Conservation (phyloP, 2,113 vertebrate species). For the Myrmecobius fasciatus region DNA sequence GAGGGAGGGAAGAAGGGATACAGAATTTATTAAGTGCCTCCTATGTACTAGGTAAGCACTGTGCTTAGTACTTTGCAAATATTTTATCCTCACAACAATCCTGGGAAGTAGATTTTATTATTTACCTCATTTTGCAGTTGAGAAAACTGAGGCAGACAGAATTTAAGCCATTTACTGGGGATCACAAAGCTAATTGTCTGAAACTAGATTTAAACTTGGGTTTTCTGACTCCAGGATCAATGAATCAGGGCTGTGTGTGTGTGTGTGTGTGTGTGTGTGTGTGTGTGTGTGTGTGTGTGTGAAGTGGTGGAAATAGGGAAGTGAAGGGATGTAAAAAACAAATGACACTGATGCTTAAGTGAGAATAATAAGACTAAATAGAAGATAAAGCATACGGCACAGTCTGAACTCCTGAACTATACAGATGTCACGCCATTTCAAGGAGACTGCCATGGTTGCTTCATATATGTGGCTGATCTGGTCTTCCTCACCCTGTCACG, state of each 20-base stretch:
- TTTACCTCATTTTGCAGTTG: no score
- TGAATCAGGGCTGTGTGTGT: not conserved
- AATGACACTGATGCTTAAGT: not conserved
- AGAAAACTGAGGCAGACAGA: no score
- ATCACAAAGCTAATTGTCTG: not conserved
- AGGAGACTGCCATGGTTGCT: not conserved
- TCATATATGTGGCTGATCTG: not conserved
- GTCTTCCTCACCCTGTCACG: not conserved
- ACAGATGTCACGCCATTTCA: not conserved
- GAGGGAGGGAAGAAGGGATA: not conserved
- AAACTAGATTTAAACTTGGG: not conserved
- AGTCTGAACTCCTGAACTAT: not conserved
- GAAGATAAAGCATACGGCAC: not conserved
- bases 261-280: not conserved
- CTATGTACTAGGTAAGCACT: not conserved
- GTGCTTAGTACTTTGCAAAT: no score
- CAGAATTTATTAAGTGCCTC: not conserved
- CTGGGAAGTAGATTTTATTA: no score
- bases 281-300: no score
- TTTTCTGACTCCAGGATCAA: not conserved
- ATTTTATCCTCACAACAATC: not conserved
- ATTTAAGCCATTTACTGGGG: no score
- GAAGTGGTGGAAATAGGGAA: not conserved
- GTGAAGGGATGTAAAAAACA: not conserved
- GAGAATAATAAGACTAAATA: not conserved